These are phyloP conservation scores for Mandrillus leucophaeus DNA, from an alignment of 2,113 vertebrate genomes.

Conservation along the genomic window DNA sequence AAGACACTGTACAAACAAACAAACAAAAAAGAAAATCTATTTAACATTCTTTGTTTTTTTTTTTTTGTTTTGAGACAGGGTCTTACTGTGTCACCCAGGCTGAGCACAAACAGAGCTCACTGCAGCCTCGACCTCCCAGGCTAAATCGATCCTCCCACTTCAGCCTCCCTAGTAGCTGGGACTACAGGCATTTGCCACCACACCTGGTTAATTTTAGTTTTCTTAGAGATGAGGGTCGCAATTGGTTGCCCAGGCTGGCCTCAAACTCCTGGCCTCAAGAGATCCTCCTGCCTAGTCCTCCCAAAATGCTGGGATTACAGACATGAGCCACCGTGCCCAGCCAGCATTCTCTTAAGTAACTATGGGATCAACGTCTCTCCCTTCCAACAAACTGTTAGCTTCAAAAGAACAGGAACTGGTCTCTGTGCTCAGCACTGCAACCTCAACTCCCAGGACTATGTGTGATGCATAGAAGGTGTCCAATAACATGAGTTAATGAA, in stretches of 20 bases:
- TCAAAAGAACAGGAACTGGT: neutral
- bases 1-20: too few species aligned
- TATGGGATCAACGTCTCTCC: fast-evolving
- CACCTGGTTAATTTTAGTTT: neutral
- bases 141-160: neutral
- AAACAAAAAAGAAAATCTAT: neutral
- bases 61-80: too few species aligned
- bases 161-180: neutral
- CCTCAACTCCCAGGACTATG: neutral
- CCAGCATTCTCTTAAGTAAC: neutral
- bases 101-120: neutral
- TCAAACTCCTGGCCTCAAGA: neutral
- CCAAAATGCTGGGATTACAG: neutral
- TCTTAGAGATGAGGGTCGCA: neutral
- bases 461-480: neutral
- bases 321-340: neutral
- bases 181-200: neutral
- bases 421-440: neutral
- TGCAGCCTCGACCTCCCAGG: neutral
- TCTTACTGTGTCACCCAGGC: too few species aligned
- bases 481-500: fast-evolving
- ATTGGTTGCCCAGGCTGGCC: neutral
- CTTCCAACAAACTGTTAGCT: neutral
- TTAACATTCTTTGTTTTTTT: neutral
- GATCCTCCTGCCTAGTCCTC: neutral